A percentile compares a stretch with the other conserved stretches of the same genome.
phyloP scores from a whole-genome alignment of 2,888 invertebrate genomes.

The Micoletzkya japonica region DNA sequence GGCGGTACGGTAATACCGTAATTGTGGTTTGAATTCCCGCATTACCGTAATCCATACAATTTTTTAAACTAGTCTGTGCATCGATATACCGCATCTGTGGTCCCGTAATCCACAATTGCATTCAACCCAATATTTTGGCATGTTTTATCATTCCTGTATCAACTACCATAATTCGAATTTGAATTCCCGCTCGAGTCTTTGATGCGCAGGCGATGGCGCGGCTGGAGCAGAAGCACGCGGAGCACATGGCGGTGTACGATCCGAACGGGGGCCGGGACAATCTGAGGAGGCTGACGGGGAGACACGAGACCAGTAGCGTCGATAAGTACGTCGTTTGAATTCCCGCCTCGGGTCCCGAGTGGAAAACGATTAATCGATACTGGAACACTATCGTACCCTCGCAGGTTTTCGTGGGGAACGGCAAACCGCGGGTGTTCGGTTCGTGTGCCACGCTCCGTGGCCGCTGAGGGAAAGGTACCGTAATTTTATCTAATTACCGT shows the following conservation, averaged over 20 bases:
- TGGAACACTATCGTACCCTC: background rate
- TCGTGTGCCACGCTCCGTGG: constrained; percentile 59
- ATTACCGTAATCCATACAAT: too few species aligned
- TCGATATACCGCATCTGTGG: too few species aligned
- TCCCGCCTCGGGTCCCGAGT: background rate
- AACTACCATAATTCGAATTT: background rate
- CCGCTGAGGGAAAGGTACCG: constrained; percentile 46
- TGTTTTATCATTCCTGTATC: too few species aligned
- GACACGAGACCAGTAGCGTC: constrained; percentile 92
- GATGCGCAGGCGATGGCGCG: constrained; percentile 80
- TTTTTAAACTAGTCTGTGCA: too few species aligned
- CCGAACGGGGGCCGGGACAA: constrained; percentile 84
- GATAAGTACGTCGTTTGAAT: constrained; percentile 72
- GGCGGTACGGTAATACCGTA: constrained; percentile 26
- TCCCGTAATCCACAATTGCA: too few species aligned
- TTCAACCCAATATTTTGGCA: too few species aligned
- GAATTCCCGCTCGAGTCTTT: constrained; percentile 71
- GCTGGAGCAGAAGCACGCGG: constrained; percentile 83
- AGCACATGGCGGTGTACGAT: constrained; percentile 73
- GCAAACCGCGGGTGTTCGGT: constrained; percentile 58
- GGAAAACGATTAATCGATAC: background rate
- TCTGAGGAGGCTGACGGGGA: constrained; percentile 87
- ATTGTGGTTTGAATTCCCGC: background rate
- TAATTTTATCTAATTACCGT: too few species aligned
- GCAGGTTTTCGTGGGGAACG: constrained; percentile 73